These are phyloP conservation scores for Zophobas atratus DNA, from an alignment of 1,140 invertebrate species.

Conservation along the genomic window DNA sequence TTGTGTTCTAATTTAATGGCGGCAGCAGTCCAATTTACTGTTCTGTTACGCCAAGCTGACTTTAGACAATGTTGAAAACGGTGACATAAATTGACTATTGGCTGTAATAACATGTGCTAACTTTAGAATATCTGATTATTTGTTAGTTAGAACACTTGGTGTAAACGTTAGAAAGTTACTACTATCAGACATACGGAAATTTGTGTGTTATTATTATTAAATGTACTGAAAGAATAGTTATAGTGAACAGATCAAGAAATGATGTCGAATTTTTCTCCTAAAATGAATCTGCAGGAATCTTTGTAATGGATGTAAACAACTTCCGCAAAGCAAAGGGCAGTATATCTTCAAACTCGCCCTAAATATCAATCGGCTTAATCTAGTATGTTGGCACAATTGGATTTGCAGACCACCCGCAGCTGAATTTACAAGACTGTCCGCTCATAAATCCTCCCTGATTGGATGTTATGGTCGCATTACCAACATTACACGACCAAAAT, in stretches of 20 bases:
- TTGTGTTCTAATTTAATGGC: constrained; percentile 40
- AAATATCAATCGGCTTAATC: constrained; percentile 64
- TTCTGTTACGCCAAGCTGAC: constrained; percentile 25
- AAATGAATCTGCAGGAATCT: neutral
- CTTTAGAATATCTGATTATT: constrained; percentile 16
- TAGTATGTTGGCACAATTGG: constrained; percentile 66
- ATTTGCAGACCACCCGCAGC: constrained; percentile 66
- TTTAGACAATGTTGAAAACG: constrained; percentile 21
- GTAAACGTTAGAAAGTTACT: too few species aligned
- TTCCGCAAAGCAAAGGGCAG: constrained; percentile 12
- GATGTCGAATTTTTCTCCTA: too few species aligned
- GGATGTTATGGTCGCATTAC: constrained; percentile 68
- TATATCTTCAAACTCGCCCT: constrained; percentile 39
- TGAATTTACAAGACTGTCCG: constrained; percentile 65
- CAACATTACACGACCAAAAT: constrained; percentile 65
- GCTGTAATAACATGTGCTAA: constrained; percentile 10
- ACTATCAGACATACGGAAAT: neutral
- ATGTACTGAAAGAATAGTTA: too few species aligned
- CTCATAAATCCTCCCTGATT: constrained; percentile 67
- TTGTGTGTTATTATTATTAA: neutral
- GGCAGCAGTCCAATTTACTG: constrained; percentile 26
- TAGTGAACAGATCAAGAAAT: too few species aligned
- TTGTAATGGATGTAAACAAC: constrained; percentile 27
- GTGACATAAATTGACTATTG: constrained; percentile 21
- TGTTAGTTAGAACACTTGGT: neutral